These are phyloP conservation scores for Lymantria dispar DNA, from an alignment of 2,888 invertebrate genomes.

Conservation along the genomic window DNA sequence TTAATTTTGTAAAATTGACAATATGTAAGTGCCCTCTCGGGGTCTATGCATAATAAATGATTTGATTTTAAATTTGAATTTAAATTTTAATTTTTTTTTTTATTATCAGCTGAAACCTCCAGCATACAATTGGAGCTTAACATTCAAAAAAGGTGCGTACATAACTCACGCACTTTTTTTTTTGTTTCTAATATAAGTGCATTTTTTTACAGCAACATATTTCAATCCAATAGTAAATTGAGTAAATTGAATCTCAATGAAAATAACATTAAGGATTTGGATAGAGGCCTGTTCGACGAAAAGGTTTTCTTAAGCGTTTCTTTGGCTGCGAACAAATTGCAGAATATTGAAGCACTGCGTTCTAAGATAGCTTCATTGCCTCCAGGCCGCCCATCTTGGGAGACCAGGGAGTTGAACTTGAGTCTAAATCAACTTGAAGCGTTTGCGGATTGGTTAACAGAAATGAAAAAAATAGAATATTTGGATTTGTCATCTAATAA, in stretches of 20 bases:
- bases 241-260: neutral
- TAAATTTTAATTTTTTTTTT: too few species aligned
- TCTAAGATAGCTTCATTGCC: too few species aligned
- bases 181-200: too few species aligned
- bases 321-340: neutral
- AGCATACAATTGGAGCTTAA: too few species aligned
- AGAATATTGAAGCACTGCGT: neutral
- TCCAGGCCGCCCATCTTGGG: neutral
- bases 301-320: neutral
- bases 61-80: too few species aligned
- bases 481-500: neutral
- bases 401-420: neutral
- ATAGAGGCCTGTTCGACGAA: neutral
- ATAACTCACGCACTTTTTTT: too few species aligned
- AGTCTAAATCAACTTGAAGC: neutral
- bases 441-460: neutral
- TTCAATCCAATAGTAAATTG: neutral
- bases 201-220: neutral
- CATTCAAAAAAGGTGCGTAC: too few species aligned
- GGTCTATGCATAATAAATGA: too few species aligned
- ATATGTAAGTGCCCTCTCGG: too few species aligned
- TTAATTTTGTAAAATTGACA: too few species aligned
- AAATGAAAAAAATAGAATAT: neutral
- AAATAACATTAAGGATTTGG: neutral
- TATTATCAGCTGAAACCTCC: too few species aligned